A percentile compares a stretch with the other conserved stretches of the same genome.
Conservation (phyloP, 2,113 vertebrate species). For the Cynoglossus semilaevis region DNA sequence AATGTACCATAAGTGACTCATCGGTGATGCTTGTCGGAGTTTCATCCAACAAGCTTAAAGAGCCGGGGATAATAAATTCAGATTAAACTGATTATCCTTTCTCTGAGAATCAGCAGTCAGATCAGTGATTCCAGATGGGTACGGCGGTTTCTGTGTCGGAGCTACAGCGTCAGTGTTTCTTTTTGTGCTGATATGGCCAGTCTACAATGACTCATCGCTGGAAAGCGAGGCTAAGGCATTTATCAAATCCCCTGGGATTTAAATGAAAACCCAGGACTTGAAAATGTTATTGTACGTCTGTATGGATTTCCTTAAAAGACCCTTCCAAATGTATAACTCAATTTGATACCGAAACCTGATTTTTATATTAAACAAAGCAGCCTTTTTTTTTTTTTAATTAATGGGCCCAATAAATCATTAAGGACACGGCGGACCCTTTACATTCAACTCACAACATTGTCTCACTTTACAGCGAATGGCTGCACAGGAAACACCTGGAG, state of each 20-base stretch:
- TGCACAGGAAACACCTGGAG: slow-evolving; percentile 71
- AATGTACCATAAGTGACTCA: background rate
- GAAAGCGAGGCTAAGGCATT: slow-evolving; percentile 16
- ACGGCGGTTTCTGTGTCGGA: slow-evolving; percentile 13
- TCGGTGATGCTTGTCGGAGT: background rate
- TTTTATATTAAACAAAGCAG: slow-evolving; percentile 4
- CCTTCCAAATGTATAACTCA: background rate
- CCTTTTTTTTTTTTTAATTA: background rate
- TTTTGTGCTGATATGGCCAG: slow-evolving; percentile 4
- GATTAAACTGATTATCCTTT: slow-evolving; percentile 12
- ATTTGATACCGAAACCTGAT: background rate
- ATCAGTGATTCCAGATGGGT: background rate
- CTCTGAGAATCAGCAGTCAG: slow-evolving; percentile 7
- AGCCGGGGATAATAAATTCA: background rate
- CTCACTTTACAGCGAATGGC: slow-evolving; percentile 44
- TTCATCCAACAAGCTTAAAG: background rate
- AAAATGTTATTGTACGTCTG: background rate
- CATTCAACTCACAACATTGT: slow-evolving; percentile 26
- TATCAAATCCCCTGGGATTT: slow-evolving; percentile 9
- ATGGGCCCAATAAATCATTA: background rate
- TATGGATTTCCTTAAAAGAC: slow-evolving; percentile 1
- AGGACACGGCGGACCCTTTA: slow-evolving; percentile 16
- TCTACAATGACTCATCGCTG: slow-evolving; percentile 35
- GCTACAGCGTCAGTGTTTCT: background rate
- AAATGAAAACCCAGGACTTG: background rate